Base-by-base conservation (phyloP, 2,113 vertebrate species). In the Ceyx margarethae region DNA sequence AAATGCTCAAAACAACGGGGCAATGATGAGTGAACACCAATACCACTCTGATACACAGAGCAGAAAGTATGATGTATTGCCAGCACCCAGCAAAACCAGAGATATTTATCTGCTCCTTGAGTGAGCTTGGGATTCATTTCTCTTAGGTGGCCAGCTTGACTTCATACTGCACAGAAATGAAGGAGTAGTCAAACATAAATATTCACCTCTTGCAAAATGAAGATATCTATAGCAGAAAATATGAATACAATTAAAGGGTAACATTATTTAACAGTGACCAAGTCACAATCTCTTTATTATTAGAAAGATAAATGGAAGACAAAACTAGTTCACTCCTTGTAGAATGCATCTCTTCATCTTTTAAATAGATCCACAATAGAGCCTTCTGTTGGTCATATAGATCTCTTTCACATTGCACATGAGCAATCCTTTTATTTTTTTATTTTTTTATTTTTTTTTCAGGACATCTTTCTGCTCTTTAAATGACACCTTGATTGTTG, bases 401-500 rank as follows among this genome's bases (percentile, higher is more conserved):
- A 85, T 85, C 60, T 66, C 54, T 76, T 76, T 73, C 93, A 73
- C 42, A 7, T 14, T 48, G 51, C 50, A 83, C 20, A 9, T 16
- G 37, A 54, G 50, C 45, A 78, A 64, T 60, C 13, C 26, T 75
- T 86, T 91, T 82, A 81, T 71, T 90, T 61, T 82, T 84, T 71
- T 89, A 57, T 82, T 84, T 71, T 90, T 61, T 35, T 35, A 35
- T 37, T 37, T 37, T 37, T 82, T 84, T 71, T 90, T 61, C 56
- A 85, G 43, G 53, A 76, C 62, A 68, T 26, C 28, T 51, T 80
- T 68, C 69, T 87, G 40, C 48, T 83, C 13, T 80, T 74, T 75
- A 94, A 95, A 81, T 81, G 68, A 86, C 53, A 89, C 21, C 29
- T 93, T 84, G 88, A 88, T 91, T 94, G 77, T 37, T 90, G 53